A percentile compares a stretch with the other conserved stretches of the same genome.
Conservation (phyloP, 2,888 invertebrate genomes). For the Villa cingulata region DNA sequence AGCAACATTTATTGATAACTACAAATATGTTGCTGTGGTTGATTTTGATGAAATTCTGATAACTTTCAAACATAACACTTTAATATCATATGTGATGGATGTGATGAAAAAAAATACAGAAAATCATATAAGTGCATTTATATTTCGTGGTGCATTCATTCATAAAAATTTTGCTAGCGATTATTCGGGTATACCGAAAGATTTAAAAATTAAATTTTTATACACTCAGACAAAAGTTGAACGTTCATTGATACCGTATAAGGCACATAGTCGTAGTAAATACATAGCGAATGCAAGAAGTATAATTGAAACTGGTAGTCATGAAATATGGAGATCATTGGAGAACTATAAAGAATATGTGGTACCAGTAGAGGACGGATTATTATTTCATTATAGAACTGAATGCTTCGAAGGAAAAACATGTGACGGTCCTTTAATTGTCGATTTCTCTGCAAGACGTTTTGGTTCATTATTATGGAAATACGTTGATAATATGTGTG, state of each 20-base stretch:
- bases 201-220: constrained; percentile 26
- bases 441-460: constrained; percentile 28
- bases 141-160: constrained; percentile 39
- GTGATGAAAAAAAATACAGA: constrained; percentile 24
- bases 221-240: constrained; percentile 34
- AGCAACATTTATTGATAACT: constrained; percentile 56
- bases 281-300: constrained; percentile 71
- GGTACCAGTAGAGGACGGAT: constrained; percentile 26
- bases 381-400: constrained; percentile 32
- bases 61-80: constrained; percentile 60
- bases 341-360: constrained; percentile 25
- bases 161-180: constrained; percentile 37
- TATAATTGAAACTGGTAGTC: constrained; percentile 79
- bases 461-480: constrained; percentile 31
- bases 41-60: constrained; percentile 80
- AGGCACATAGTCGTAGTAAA: constrained; percentile 72
- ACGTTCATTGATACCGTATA: constrained; percentile 25
- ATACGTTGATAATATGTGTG: constrained; percentile 28
- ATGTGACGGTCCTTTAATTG: constrained; percentile 20
- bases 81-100: constrained; percentile 37
- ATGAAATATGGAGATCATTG: constrained; percentile 47
- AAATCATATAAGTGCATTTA: constrained; percentile 27
- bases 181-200: constrained; percentile 23
- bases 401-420: constrained; percentile 26
- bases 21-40: constrained; percentile 66